Evolutionary conservation across 2,797 vertebrate genomes (phyloP), one percentile per base, ranked within the genome.

Genomic region (Tapera naevia): DNA sequence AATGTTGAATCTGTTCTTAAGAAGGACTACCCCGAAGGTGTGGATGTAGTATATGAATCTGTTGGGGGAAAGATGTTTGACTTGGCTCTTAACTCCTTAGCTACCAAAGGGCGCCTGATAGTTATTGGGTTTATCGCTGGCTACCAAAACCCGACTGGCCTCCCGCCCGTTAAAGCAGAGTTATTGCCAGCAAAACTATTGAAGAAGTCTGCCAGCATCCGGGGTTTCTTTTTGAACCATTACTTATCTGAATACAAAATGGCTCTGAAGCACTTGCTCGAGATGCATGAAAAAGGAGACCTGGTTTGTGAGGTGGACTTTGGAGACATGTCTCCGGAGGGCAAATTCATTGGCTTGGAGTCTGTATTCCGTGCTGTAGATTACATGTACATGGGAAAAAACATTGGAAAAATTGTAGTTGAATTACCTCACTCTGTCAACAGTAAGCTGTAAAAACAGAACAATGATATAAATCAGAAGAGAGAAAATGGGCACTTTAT

Each of bases 321-420:
- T 17, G 99, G 99, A 86, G 98, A 98, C 50, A 73, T 67, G 96
- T 96, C 98, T 53, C 93, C 97, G 2, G 98, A 97, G 95, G 99
- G 99, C 89, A 98, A 95, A 96, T 99, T 99, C 85, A 94, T 89
- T 27, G 98, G 99, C 67, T 96, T 99, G 97, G 98, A 99, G 96
- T 98, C 99, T 2, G 96, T 99, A 58, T 99, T 98, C 98, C 97
- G 97, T 92, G 99, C 99, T 17, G 98, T 99, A 89, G 98, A 99
- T 97, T 98, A 99, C 97, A 98, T 99, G 98, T 99, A 99, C 92
- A 97, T 97, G 48, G 98, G 99, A 79, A 99, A 98, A 96, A 99
- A 99, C 97, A 97, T 98, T 89, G 99, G 99, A 92, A 99, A 99
- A 97, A 98, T 99, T 74, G 98, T 99, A 93, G 98, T 99, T 88